phyloP scores from a whole-genome alignment of 2,888 invertebrate genomes.

The Synanthedon tipuliformis region DNA sequence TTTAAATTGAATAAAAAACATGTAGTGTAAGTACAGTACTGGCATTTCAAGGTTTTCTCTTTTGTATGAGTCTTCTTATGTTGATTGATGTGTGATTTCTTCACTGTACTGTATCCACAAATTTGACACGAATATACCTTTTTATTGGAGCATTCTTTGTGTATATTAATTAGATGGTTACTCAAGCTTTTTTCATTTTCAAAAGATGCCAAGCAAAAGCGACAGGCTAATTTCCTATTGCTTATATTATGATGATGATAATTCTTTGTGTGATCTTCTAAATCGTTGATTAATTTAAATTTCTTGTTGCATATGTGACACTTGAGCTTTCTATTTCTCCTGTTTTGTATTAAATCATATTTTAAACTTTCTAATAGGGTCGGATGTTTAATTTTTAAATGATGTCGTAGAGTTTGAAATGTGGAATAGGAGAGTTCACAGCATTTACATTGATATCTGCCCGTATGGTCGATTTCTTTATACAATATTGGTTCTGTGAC shows the following conservation, averaged over 20 bases:
- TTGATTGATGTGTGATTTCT: slow-evolving; percentile 21
- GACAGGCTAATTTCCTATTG: slow-evolving; percentile 13
- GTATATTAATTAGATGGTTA: slow-evolving; percentile 14
- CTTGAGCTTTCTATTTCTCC: slow-evolving; percentile 13
- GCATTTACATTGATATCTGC: slow-evolving; percentile 20
- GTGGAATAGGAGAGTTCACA: slow-evolving; percentile 25
- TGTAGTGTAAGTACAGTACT: slow-evolving; percentile 21
- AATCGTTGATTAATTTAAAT: slow-evolving; percentile 10
- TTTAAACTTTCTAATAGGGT: slow-evolving; percentile 11
- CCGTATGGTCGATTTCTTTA: slow-evolving; percentile 12
- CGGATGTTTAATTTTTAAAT: slow-evolving; percentile 21
- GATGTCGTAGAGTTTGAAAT: slow-evolving; percentile 17
- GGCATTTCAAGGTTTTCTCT: slow-evolving; percentile 15
- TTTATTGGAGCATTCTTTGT: slow-evolving; percentile 9
- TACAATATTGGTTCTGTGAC: slow-evolving; percentile 11
- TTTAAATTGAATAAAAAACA: slow-evolving; percentile 24
- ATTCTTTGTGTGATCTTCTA: slow-evolving; percentile 15
- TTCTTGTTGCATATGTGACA: slow-evolving; percentile 22
- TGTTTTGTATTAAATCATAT: slow-evolving; percentile 10
- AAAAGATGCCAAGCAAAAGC: slow-evolving; percentile 18
- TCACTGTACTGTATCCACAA: slow-evolving; percentile 24
- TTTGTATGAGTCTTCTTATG: slow-evolving; percentile 18
- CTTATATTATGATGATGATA: slow-evolving; percentile 11
- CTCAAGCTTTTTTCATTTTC: slow-evolving; percentile 8
- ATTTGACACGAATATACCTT: slow-evolving; percentile 12